These are phyloP conservation scores for Hycleus cichorii DNA, from an alignment of 1,140 invertebrate genomes.

Conservation along the genomic window DNA sequence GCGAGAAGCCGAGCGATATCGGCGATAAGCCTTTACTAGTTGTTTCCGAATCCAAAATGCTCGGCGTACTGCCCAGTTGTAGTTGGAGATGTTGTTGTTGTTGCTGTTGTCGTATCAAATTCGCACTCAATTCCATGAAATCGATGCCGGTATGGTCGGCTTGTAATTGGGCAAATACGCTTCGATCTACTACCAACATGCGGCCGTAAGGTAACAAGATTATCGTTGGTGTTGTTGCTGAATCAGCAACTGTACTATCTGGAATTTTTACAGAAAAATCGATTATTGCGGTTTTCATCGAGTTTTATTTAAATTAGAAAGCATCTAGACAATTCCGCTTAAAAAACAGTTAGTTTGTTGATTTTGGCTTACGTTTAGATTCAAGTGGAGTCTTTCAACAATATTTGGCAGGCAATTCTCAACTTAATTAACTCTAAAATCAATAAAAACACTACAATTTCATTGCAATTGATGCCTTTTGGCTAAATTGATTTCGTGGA, in stretches of 20 bases:
- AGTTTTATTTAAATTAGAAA: too few relatives aligned
- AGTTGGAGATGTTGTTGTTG: conserved; percentile 10
- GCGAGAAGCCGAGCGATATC: conserved; percentile 35
- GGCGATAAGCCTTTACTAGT: conserved; percentile 37
- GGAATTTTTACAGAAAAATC: conserved; percentile 5
- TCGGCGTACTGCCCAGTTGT: conserved; percentile 32
- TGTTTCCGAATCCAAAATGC: conserved; percentile 36
- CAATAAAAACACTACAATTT: too few relatives aligned
- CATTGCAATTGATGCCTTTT: too few relatives aligned
- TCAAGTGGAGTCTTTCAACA: too few relatives aligned
- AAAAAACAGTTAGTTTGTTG: too few relatives aligned
- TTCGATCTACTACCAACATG: conserved; percentile 51
- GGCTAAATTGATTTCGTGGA: too few relatives aligned
- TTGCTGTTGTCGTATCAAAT: conserved; percentile 43
- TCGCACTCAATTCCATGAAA: conserved; percentile 47
- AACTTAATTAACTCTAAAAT: too few relatives aligned
- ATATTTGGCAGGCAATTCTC: too few relatives aligned
- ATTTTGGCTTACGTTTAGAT: too few relatives aligned
- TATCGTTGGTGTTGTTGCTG: conserved; percentile 45
- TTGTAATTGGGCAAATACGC: conserved; percentile 47
- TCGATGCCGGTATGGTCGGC: conserved; percentile 43
- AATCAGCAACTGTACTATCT: conserved; percentile 29
- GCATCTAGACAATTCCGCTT: too few relatives aligned
- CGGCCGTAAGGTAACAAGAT: conserved; percentile 51
- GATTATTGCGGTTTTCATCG: too few relatives aligned